These are phyloP conservation scores for Arothron firmamentum DNA, from an alignment of 2,113 vertebrate species.

Conservation along the genomic window DNA sequence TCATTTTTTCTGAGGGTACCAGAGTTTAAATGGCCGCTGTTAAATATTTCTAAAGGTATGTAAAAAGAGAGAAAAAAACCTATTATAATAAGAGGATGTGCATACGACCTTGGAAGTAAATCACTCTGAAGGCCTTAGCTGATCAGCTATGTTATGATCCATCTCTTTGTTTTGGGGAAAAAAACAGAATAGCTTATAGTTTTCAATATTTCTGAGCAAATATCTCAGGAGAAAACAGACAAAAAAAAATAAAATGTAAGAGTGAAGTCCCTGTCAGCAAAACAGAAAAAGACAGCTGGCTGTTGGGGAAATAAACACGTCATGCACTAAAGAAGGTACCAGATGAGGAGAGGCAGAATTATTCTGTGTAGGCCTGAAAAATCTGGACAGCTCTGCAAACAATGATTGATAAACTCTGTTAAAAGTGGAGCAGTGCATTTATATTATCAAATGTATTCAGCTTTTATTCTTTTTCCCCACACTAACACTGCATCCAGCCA, in stretches of 20 bases:
- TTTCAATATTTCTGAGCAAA: background rate
- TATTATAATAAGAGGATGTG: no score
- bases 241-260: conserved; percentile 22
- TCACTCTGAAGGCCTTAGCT: background rate
- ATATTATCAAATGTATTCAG: conserved; percentile 1
- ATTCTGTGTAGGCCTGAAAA: conserved; percentile 32
- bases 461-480: background rate
- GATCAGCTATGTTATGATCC: conserved; percentile 14
- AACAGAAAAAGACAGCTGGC: conserved; percentile 27
- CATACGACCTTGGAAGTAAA: no score
- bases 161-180: no score
- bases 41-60: no score
- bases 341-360: conserved; percentile 19
- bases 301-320: conserved; percentile 48
- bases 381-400: conserved; percentile 37
- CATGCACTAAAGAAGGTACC: conserved; percentile 33
- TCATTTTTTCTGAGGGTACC: no score
- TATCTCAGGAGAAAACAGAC: conserved; percentile 1
- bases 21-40: no score
- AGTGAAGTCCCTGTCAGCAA: conserved; percentile 40
- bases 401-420: conserved; percentile 31
- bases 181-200: background rate
- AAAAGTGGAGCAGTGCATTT: conserved; percentile 32
- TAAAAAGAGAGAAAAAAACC: no score
- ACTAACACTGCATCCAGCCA: background rate